phyloP scores from a whole-genome alignment of 2,888 invertebrate species.

The Melieria picta region DNA sequence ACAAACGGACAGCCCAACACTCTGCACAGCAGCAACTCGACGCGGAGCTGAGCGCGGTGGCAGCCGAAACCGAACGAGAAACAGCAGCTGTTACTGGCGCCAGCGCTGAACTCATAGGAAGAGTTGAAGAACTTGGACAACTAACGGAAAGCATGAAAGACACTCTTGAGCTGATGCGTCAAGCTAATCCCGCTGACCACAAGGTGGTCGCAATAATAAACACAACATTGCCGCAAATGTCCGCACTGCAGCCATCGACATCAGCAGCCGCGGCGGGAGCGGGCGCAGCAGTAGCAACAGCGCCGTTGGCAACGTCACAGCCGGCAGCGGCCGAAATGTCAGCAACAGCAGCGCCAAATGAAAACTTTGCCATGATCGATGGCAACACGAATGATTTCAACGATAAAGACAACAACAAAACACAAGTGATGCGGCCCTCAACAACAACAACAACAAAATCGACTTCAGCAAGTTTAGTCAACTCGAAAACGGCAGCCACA shows the following conservation, averaged over 20 bases:
- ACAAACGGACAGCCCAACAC: slow-evolving; percentile 17
- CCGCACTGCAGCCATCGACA: not conserved
- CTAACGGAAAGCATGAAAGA: not conserved
- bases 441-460: slow-evolving; percentile 25
- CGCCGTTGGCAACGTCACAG: slow-evolving; percentile 29
- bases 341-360: slow-evolving; percentile 35
- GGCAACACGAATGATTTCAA: slow-evolving; percentile 22
- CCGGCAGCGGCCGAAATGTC: slow-evolving; percentile 31
- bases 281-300: slow-evolving; percentile 21
- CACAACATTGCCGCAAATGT: slow-evolving; percentile 5
- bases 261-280: not conserved
- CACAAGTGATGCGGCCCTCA: no score
- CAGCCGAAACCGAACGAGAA: no score
- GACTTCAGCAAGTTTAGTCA: slow-evolving; percentile 32
- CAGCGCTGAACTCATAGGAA: not conserved
- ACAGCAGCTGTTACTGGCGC: no score
- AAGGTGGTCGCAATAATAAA: slow-evolving; percentile 24
- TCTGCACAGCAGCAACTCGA: not conserved
- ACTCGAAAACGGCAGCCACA: slow-evolving; percentile 19
- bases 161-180: not conserved
- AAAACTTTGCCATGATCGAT: slow-evolving; percentile 32
- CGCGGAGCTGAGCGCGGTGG: no score
- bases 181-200: not conserved
- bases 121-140: not conserved
- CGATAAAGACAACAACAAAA: slow-evolving; percentile 25